Conservation (phyloP, 2,113 vertebrate species). For the Nothocercus nigrocapillus region DNA sequence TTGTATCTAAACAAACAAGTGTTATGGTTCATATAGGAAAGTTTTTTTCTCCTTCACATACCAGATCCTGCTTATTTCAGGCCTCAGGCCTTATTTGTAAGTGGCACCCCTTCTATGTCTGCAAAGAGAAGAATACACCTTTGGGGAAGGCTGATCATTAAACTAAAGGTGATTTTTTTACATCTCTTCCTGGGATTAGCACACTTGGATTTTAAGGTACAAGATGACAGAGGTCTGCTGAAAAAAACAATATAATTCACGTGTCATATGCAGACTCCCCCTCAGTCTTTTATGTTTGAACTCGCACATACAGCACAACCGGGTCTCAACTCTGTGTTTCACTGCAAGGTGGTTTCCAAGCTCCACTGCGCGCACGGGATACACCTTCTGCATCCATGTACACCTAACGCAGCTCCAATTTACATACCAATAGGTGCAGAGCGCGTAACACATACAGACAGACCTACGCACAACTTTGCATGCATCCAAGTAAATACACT, state of each 20-base stretch:
- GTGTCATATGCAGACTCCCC: rapidly evolving
- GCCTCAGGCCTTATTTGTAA: background rate
- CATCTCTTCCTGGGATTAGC: background rate
- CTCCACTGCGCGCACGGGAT: background rate
- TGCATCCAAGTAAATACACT: background rate
- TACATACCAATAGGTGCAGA: background rate
- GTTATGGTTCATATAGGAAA: background rate
- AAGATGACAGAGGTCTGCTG: background rate
- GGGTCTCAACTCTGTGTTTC: background rate
- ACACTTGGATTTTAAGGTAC: background rate
- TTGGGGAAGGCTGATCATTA: background rate
- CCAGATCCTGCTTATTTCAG: background rate
- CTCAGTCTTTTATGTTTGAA: background rate
- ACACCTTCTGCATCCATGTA: background rate
- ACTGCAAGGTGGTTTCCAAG: background rate
- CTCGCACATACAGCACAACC: background rate
- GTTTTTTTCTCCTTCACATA: background rate
- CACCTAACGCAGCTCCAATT: rapidly evolving
- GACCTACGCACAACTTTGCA: background rate
- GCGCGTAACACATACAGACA: rapidly evolving
- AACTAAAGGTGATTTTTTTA: background rate
- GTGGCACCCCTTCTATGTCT: background rate
- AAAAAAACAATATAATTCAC: background rate
- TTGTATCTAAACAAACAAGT: background rate
- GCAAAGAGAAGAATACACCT: background rate